Percentiles rank a stretch among this genome's conserved stretches.
Evolutionary conservation across 2,888 invertebrate species (phyloP).

Genomic region (Dolichomitus sp.): DNA sequence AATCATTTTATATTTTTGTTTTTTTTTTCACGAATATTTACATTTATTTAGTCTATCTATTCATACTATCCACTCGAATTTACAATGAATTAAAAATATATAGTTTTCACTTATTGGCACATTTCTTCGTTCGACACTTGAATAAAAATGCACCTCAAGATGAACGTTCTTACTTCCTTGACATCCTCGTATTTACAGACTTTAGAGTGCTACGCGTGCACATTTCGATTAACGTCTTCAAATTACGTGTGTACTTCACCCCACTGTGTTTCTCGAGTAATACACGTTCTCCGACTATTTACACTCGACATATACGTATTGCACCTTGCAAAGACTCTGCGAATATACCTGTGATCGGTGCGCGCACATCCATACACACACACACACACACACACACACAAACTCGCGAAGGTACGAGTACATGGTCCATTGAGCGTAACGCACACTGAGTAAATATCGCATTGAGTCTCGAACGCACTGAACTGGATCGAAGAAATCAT

Average conservation of each 20-base stretch:
- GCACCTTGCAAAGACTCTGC: slow-evolving; percentile 69
- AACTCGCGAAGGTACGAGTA: slow-evolving; percentile 17
- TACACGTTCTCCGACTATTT: slow-evolving; percentile 73
- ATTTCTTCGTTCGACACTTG: slow-evolving; percentile 62
- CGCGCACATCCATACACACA: slow-evolving; percentile 58
- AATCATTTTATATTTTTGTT: slow-evolving; percentile 48
- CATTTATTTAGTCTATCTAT: slow-evolving; percentile 70
- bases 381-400: slow-evolving; percentile 44
- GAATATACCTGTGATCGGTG: slow-evolving; percentile 36
- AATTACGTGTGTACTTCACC: slow-evolving; percentile 42
- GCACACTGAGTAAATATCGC: slow-evolving; percentile 54
- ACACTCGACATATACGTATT: slow-evolving; percentile 74
- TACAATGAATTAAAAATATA: slow-evolving; percentile 67
- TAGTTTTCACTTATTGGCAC: slow-evolving; percentile 66
- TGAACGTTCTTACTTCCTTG: slow-evolving; percentile 62
- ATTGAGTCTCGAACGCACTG: slow-evolving; percentile 68
- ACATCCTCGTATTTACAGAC: slow-evolving; percentile 73
- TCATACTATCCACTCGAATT: slow-evolving; percentile 66
- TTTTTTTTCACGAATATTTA: slow-evolving; percentile 66
- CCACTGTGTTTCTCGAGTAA: slow-evolving; percentile 58
- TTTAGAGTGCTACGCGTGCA: slow-evolving; percentile 73
- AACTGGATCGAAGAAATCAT: slow-evolving; percentile 56
- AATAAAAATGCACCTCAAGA: slow-evolving; percentile 71
- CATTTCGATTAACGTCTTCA: slow-evolving; percentile 59
- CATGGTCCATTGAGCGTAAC: slow-evolving; percentile 42